Conservation (phyloP, 2,888 invertebrate species). For the Pollenia labialis region DNA sequence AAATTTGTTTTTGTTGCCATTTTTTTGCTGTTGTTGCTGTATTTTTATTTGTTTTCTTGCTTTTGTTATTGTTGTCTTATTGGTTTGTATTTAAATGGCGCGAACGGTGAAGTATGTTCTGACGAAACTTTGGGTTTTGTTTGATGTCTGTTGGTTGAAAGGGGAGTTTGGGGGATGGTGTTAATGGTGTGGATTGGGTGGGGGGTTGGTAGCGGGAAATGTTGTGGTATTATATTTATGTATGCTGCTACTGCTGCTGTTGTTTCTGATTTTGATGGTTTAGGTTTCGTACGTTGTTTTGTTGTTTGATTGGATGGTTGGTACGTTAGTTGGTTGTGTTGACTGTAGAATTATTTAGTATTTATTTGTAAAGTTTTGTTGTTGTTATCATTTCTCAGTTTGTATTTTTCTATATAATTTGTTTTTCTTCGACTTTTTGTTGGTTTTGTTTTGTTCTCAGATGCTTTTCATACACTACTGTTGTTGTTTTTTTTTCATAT, state of each 20-base stretch:
- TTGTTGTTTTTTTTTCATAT: slow-evolving; percentile 51
- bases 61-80: slow-evolving; percentile 31
- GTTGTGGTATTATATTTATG: slow-evolving; percentile 40
- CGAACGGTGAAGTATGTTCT: slow-evolving; percentile 35
- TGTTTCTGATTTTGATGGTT: slow-evolving; percentile 63
- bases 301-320: slow-evolving; percentile 52
- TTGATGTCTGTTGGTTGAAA: background rate
- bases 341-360: slow-evolving; percentile 41
- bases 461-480: slow-evolving; percentile 45
- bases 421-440: slow-evolving; percentile 52
- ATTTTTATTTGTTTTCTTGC: background rate
- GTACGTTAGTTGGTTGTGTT: slow-evolving; percentile 38
- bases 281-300: slow-evolving; percentile 60
- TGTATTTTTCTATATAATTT: slow-evolving; percentile 24
- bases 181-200: background rate
- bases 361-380: slow-evolving; percentile 62
- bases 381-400: slow-evolving; percentile 58
- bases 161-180: background rate
- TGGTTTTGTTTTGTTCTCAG: slow-evolving; percentile 70
- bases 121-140: background rate
- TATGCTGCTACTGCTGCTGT: slow-evolving; percentile 18
- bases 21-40: too few species aligned
- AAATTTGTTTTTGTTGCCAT: background rate
- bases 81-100: slow-evolving; percentile 39
- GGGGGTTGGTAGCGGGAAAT: slow-evolving; percentile 25